Conservation (phyloP, 2,888 invertebrate species). For the Trichogramma evanescens region DNA sequence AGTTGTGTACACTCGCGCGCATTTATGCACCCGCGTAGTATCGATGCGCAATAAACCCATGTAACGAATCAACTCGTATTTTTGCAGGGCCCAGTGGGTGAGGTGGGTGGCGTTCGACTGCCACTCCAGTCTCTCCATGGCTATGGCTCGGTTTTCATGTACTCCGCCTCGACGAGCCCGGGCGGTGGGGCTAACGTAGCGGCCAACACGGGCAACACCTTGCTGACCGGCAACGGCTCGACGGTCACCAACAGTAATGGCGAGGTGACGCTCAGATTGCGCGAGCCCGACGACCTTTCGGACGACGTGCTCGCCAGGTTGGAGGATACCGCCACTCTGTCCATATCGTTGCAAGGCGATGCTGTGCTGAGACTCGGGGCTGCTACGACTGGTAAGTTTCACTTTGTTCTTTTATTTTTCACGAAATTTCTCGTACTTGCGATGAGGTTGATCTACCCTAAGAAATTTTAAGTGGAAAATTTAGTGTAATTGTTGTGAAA, state of each 20-base stretch:
- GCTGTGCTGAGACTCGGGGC: conserved; percentile 45
- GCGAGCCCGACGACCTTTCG: conserved; percentile 46
- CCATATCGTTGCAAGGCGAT: conserved; percentile 45
- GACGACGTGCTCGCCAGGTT: conserved; percentile 46
- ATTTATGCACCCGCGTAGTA: too few species aligned
- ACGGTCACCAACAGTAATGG: conserved; percentile 38
- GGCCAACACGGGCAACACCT: conserved; percentile 40
- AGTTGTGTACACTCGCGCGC: too few species aligned
- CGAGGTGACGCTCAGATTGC: conserved; percentile 45
- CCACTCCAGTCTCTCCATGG: conserved; percentile 46
- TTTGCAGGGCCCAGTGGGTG: conserved; percentile 45
- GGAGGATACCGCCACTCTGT: conserved; percentile 45
- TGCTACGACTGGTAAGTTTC: conserved; percentile 40
- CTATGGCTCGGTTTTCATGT: conserved; percentile 47
- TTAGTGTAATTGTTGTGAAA: not conserved
- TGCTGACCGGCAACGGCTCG: conserved; percentile 30
- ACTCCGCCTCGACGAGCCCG: conserved; percentile 46
- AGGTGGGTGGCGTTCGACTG: conserved; percentile 46
- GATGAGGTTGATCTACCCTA: too few species aligned
- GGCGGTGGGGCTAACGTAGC: conserved; percentile 37
- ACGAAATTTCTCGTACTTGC: too few species aligned
- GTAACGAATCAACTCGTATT: not conserved
- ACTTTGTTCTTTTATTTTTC: not conserved
- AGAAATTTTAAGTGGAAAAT: too few species aligned
- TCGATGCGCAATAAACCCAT: too few species aligned